Percentiles rank a stretch among this genome's conserved stretches.
Evolutionary conservation across 2,797 vertebrate species (phyloP).

Genomic region (Salarias fasciatus): DNA sequence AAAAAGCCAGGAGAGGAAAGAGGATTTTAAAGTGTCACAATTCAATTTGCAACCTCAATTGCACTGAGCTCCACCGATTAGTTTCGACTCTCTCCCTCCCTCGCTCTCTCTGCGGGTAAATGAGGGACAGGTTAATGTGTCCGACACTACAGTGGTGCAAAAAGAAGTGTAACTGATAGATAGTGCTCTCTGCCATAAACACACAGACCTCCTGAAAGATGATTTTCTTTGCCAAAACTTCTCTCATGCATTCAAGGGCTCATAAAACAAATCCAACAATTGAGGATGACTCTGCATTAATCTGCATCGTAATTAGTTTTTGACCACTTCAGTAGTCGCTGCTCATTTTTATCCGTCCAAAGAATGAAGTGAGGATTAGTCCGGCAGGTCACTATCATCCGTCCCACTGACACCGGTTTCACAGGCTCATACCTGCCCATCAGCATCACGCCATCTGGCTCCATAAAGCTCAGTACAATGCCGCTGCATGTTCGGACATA

Average conservation of each 20-base stretch:
- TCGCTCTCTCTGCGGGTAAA: neutral
- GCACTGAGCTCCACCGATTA: slow-evolving; percentile 24
- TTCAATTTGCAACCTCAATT: slow-evolving; percentile 51
- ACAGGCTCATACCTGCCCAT: slow-evolving; percentile 52
- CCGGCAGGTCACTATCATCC: slow-evolving; percentile 56
- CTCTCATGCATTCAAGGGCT: neutral
- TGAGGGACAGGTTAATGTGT: slow-evolving; percentile 26
- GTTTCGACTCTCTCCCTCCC: slow-evolving; percentile 4
- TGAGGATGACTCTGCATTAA: slow-evolving; percentile 5
- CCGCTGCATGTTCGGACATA: slow-evolving; percentile 31
- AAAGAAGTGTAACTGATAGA: slow-evolving; percentile 15
- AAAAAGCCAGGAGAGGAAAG: slow-evolving; percentile 28
- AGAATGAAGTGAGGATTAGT: slow-evolving; percentile 55
- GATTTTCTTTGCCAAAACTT: neutral
- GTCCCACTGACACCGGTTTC: slow-evolving; percentile 37
- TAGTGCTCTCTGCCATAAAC: neutral
- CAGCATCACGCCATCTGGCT: slow-evolving; percentile 59
- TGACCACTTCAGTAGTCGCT: slow-evolving; percentile 11
- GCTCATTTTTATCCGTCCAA: slow-evolving; percentile 16
- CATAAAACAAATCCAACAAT: slow-evolving; percentile 1
- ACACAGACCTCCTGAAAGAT: neutral
- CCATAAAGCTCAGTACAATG: slow-evolving; percentile 45
- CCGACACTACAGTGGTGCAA: slow-evolving; percentile 14
- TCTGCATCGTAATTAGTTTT: slow-evolving; percentile 32
- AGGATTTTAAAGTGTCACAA: slow-evolving; percentile 48